Percentiles rank a stretch among this genome's conserved stretches.
These are phyloP conservation scores for Galaxea fascicularis DNA, from an alignment of 92 coral and sea anemone species.

Conservation along the genomic window DNA sequence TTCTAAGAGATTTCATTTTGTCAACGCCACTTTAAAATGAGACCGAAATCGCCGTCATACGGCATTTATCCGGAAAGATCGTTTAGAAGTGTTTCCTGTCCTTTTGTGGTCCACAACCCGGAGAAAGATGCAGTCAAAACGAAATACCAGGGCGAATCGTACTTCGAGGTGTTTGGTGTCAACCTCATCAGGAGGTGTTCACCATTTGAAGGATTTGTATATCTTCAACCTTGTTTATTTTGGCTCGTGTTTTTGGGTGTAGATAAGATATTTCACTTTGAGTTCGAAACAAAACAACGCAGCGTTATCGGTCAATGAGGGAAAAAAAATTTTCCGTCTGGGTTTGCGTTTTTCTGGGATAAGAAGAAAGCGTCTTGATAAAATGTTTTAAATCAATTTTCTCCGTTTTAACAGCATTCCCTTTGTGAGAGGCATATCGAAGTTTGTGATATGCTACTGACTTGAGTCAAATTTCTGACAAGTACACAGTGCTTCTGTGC, in stretches of 20 bases:
- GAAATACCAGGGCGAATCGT: not conserved
- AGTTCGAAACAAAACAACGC: conserved; percentile 10
- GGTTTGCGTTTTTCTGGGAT: conserved; percentile 6
- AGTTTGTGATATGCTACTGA: not conserved
- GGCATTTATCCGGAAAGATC: not conserved
- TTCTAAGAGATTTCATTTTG: conserved; percentile 5
- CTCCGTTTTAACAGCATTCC: not conserved
- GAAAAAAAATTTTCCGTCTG: too few relatives aligned
- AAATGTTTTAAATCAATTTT: not conserved
- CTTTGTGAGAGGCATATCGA: not conserved
- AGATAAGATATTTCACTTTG: not conserved
- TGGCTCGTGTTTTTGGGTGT: conserved; percentile 10
- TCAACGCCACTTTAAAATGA: conserved; percentile 2
- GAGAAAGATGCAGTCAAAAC: not conserved
- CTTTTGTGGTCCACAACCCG: not conserved
- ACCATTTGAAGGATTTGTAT: not conserved
- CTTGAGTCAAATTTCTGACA: too few relatives aligned
- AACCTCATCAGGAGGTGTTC: not conserved
- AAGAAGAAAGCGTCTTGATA: not conserved
- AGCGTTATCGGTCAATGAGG: conserved; percentile 4
- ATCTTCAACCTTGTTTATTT: conserved; percentile 6
- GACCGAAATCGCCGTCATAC: not conserved
- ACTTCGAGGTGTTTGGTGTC: not conserved
- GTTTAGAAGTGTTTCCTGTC: not conserved
- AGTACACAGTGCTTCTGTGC: too few relatives aligned